Base-by-base conservation (phyloP, 2,888 invertebrate genomes). In the Drosophila fungiperda region DNA sequence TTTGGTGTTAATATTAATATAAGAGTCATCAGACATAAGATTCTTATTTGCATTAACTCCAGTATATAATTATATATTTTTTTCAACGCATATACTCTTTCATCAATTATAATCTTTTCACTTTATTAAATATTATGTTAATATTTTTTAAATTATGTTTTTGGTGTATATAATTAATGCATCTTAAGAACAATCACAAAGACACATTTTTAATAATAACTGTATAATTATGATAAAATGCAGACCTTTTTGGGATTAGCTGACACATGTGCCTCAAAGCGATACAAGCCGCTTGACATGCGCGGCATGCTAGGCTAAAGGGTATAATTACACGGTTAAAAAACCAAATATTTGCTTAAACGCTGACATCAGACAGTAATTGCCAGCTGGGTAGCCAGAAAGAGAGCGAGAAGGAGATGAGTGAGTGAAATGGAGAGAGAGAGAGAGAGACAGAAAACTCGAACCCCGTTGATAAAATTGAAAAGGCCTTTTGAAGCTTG, bases 321-420 rank as follows among this genome's bases (percentile, higher is more conserved):
- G 64, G 79, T 64, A 89, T 87, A 89, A 89, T 87, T 89, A 89
- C 80, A 87, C 87, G 83, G 71, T 83, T 80, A 80, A 89, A 89
- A 83, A 78, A 72, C 66, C 83, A 85, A 87, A 83, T 87, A 86
- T 84, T 85, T 85, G 76, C 76, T 84, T 89, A 73, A 85, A 73
- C 78, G 85, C 89, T 85, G 89, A 89, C 85, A 85, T 85, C 89
- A 85, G 84, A 74, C 67, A 62, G 69, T 68, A 73, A 76, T 80
- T 79, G 76, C 29, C 63, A 74, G 73, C 48, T 60, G 54, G 59
- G 29, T 23, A 50, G 57, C 26, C 32, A 58, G 32, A 61, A 0
- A 40, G 45, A 12, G 26, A 23, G 32, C 8, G 49, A 40, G 54
- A 15, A 6, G 17, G 32, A 17, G 11, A 11, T 36, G 15, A 17